These are phyloP conservation scores for Folsomia manolachei DNA, from an alignment of 2,888 invertebrate genomes.

Conservation along the genomic window DNA sequence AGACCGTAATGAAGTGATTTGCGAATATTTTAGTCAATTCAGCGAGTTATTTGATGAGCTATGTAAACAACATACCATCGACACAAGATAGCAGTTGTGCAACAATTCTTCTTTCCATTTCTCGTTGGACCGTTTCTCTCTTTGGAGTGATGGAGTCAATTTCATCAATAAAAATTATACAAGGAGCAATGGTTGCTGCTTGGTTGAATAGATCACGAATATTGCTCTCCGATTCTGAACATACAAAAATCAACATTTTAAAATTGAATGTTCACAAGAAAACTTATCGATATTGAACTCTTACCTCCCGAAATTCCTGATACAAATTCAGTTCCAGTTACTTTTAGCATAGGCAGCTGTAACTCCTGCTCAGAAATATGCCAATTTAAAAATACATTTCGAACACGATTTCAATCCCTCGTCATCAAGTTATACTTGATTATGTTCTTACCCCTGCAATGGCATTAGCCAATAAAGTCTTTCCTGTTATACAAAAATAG, in stretches of 20 bases:
- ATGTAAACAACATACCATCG: slow-evolving; percentile 66
- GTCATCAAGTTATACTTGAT: slow-evolving; percentile 19
- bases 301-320: slow-evolving; percentile 80
- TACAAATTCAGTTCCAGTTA: slow-evolving; percentile 87
- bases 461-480: slow-evolving; percentile 75
- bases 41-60: not conserved
- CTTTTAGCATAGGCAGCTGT: slow-evolving; percentile 76
- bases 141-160: slow-evolving; percentile 94
- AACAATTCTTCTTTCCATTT: slow-evolving; percentile 95
- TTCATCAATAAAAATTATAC: slow-evolving; percentile 91
- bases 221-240: slow-evolving; percentile 69
- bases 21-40: not conserved
- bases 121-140: slow-evolving; percentile 82
- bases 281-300: slow-evolving; percentile 84
- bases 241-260: too few species aligned
- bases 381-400: not conserved
- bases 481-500: too few species aligned
- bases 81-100: slow-evolving; percentile 85
- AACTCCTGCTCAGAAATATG: slow-evolving; percentile 64
- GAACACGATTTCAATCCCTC: slow-evolving; percentile 8
- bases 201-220: slow-evolving; percentile 87
- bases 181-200: slow-evolving; percentile 70
- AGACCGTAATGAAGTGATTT: slow-evolving; percentile 4
- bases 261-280: slow-evolving; percentile 61
- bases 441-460: slow-evolving; percentile 69